These are phyloP conservation scores for Panthera leo DNA, from an alignment of 2,113 vertebrate species.

Conservation along the genomic window DNA sequence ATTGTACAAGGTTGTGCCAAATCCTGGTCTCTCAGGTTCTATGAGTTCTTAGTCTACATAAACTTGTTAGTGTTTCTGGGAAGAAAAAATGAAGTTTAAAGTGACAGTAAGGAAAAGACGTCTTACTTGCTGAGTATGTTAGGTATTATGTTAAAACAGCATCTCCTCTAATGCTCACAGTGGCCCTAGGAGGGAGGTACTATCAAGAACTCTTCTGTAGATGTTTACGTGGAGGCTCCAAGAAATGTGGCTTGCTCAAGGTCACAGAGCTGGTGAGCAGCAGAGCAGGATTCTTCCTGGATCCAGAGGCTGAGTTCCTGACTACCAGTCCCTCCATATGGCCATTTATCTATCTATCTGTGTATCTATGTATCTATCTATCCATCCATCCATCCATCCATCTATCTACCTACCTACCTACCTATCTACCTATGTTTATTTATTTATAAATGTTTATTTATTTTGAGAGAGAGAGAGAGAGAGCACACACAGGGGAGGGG, in stretches of 20 bases:
- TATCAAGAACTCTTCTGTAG: neutral
- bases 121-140: neutral
- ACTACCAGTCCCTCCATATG: neutral
- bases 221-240: neutral
- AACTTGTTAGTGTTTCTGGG: neutral
- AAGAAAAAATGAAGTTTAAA: neutral
- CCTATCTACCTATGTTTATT: too few relatives aligned
- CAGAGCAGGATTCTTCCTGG: neutral
- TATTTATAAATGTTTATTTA: too few relatives aligned
- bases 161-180: neutral
- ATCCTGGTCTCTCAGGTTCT: neutral
- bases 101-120: neutral
- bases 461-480: too few relatives aligned
- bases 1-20: neutral
- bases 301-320: neutral
- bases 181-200: neutral
- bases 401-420: too few relatives aligned
- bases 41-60: neutral
- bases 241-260: neutral
- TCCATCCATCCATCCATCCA: rapidly evolving
- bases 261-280: neutral
- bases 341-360: too few relatives aligned
- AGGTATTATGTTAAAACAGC: neutral
- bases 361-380: too few relatives aligned
- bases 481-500: too few relatives aligned